phyloP scores from a whole-genome alignment of 2,113 vertebrate genomes.

The Cnemophilus loriae region DNA sequence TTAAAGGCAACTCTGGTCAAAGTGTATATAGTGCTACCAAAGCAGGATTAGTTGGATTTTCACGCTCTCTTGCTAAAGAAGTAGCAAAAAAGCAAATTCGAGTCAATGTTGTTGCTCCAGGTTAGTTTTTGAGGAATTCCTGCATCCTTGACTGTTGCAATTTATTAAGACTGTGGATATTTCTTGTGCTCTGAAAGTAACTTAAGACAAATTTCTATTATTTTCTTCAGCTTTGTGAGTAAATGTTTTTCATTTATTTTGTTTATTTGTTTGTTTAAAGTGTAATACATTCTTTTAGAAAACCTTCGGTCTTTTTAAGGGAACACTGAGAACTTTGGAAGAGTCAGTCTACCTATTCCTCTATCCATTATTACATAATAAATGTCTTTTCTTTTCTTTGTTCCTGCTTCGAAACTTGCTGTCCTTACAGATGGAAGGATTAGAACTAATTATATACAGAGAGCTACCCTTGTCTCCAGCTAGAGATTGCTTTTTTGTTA shows the following conservation, averaged over 20 bases:
- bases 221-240: background rate
- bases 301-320: background rate
- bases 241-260: background rate
- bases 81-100: slow-evolving; percentile 83
- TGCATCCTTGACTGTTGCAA: background rate
- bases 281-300: background rate
- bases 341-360: background rate
- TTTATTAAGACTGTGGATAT: background rate
- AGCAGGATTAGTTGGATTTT: slow-evolving; percentile 89
- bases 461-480: background rate
- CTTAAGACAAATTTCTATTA: background rate
- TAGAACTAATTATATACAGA: background rate
- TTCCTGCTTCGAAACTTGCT: background rate
- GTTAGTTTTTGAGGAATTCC: slow-evolving; percentile 66
- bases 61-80: slow-evolving; percentile 90
- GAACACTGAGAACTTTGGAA: background rate
- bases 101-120: slow-evolving; percentile 91
- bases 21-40: slow-evolving; percentile 88
- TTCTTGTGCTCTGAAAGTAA: background rate
- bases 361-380: background rate
- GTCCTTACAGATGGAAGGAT: background rate
- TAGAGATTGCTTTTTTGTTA: background rate
- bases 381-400: background rate
- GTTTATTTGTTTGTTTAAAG: background rate
- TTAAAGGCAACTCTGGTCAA: slow-evolving; percentile 88